Percentiles rank a stretch among this genome's conserved stretches.
Conservation (phyloP, 2,113 vertebrate genomes). For the Condylura cristata region DNA sequence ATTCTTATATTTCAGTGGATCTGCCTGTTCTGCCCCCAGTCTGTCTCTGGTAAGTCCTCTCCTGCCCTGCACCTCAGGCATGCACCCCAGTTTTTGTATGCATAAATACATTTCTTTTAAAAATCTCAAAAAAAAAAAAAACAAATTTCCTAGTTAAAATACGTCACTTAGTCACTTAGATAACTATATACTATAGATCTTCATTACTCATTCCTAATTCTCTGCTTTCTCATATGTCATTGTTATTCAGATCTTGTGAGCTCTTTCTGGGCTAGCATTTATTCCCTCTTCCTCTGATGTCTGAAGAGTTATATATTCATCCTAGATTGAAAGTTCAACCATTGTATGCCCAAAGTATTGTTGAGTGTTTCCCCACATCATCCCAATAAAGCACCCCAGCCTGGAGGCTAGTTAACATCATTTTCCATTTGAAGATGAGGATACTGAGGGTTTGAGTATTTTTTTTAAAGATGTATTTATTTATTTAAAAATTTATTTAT, state of each 20-base stretch:
- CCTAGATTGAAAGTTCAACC: neutral
- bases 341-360: neutral
- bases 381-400: neutral
- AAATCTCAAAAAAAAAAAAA: no score
- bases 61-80: no score
- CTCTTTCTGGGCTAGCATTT: neutral
- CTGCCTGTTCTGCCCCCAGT: no score
- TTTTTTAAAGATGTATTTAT: no score
- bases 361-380: neutral
- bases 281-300: neutral
- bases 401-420: neutral
- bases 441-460: neutral
- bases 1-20: no score
- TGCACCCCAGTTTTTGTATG: no score
- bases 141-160: neutral
- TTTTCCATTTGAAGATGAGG: neutral
- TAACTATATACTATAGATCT: neutral
- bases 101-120: no score
- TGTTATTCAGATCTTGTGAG: neutral
- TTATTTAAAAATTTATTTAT: no score
- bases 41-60: no score
- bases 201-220: neutral
- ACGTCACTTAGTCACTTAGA: neutral
- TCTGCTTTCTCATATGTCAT: neutral
- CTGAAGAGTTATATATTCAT: neutral